These are phyloP conservation scores for Xiphorhynchus erythropygius DNA, from an alignment of 2,797 vertebrate genomes.

Conservation along the genomic window DNA sequence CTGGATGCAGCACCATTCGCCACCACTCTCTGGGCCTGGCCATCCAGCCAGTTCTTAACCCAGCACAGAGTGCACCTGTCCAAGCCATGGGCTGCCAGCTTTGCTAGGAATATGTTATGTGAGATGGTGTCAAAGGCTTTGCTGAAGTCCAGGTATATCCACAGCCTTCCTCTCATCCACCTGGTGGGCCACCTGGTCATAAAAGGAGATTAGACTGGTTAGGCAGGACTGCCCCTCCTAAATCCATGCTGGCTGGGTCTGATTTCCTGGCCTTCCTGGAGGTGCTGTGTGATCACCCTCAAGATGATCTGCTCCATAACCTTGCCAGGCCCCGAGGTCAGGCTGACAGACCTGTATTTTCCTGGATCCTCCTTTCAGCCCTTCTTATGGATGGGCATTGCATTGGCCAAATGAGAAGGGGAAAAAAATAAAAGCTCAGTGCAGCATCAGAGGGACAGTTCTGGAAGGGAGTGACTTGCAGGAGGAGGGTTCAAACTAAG, in stretches of 20 bases:
- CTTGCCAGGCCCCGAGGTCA: background rate
- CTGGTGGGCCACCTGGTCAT: background rate
- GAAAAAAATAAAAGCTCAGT: background rate
- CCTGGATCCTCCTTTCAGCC: background rate
- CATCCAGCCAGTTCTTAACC: background rate
- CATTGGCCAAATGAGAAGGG: background rate
- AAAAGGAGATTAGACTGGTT: background rate
- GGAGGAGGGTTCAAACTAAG: background rate
- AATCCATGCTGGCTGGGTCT: background rate
- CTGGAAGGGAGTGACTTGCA: background rate
- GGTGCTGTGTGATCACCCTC: background rate
- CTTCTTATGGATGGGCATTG: background rate
- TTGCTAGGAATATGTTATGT: background rate
- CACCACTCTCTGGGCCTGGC: background rate
- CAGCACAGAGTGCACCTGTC: background rate
- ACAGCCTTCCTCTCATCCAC: background rate
- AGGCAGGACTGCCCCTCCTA: background rate
- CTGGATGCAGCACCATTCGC: background rate
- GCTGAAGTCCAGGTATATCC: background rate
- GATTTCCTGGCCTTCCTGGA: background rate
- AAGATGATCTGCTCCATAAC: background rate
- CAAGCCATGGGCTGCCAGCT: background rate
- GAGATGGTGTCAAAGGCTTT: background rate
- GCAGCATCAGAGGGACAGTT: background rate
- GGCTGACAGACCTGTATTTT: background rate